Percentiles rank a stretch among this genome's conserved stretches.
phyloP scores from a whole-genome alignment of 2,888 invertebrate genomes.

The Neoitamus cyanurus region DNA sequence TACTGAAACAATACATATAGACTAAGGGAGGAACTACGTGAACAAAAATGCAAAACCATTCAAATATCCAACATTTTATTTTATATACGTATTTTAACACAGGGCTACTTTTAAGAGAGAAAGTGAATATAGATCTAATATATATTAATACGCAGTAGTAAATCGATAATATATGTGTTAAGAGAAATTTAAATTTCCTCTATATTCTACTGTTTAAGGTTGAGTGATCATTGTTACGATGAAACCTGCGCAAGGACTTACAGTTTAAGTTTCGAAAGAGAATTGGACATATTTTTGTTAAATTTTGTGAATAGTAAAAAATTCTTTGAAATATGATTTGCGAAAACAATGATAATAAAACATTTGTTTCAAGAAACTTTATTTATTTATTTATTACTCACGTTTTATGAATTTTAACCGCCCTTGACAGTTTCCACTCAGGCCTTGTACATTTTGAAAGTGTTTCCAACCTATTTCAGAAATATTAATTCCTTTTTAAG shows the following conservation, averaged over 20 bases:
- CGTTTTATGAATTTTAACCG: background rate
- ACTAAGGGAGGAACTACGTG: background rate
- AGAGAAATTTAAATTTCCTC: conserved; percentile 1
- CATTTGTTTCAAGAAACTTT: background rate
- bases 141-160: background rate
- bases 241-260: background rate
- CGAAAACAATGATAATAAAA: conserved; percentile 21
- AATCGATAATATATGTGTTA: conserved; percentile 3
- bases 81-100: conserved; percentile 5
- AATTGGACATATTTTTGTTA: conserved; percentile 17
- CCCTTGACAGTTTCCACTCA: background rate
- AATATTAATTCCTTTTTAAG: too few relatives aligned
- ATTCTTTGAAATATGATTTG: background rate
- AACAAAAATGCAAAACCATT: conserved; percentile 3
- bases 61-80: background rate
- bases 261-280: background rate
- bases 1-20: background rate
- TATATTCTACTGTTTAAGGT: conserved; percentile 1
- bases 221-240: conserved; percentile 15
- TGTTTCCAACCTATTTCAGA: too few relatives aligned
- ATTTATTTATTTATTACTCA: background rate
- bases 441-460: too few relatives aligned
- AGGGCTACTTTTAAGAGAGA: conserved; percentile 5
- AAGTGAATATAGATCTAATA: conserved; percentile 5
- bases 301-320: conserved; percentile 5